phyloP scores from a whole-genome alignment of 1,140 invertebrate genomes.

The Sinonovacula constricta region DNA sequence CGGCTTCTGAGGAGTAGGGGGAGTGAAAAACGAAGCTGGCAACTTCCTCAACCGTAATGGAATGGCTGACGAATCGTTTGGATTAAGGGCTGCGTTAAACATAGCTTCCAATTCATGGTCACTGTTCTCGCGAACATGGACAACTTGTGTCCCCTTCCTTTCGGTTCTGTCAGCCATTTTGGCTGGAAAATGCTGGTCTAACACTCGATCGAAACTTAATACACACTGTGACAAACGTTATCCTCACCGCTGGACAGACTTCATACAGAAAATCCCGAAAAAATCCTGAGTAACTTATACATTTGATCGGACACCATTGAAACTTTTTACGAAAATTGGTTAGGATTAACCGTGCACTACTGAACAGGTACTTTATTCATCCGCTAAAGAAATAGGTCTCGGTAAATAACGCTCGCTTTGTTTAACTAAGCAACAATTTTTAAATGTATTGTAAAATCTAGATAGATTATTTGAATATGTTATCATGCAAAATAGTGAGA shows the following conservation, averaged over 20 bases:
- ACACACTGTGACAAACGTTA: conserved; percentile 30
- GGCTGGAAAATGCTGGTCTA: conserved; percentile 30
- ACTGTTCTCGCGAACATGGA: conserved; percentile 95
- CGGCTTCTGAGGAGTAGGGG: conserved; percentile 86
- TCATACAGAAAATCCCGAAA: conserved; percentile 46
- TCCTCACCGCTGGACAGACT: conserved; percentile 18
- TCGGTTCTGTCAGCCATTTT: conserved; percentile 72
- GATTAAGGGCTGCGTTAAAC: conserved; percentile 93
- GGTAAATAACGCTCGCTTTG: background rate
- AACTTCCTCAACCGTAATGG: conserved; percentile 96
- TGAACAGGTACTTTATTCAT: conserved; percentile 34
- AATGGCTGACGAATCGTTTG: conserved; percentile 88
- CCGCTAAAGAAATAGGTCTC: conserved; percentile 24
- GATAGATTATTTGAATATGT: background rate
- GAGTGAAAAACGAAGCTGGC: conserved; percentile 97
- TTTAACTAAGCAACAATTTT: background rate
- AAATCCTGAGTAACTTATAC: conserved; percentile 50
- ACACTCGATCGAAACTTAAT: conserved; percentile 35
- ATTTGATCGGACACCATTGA: conserved; percentile 49
- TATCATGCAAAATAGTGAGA: background rate
- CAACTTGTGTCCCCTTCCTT: conserved; percentile 80
- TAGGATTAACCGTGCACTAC: conserved; percentile 6
- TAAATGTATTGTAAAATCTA: background rate
- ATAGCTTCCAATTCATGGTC: conserved; percentile 95
- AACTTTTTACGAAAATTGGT: conserved; percentile 52